phyloP scores from a whole-genome alignment of 2,113 vertebrate species.

The Loxodonta africana region DNA sequence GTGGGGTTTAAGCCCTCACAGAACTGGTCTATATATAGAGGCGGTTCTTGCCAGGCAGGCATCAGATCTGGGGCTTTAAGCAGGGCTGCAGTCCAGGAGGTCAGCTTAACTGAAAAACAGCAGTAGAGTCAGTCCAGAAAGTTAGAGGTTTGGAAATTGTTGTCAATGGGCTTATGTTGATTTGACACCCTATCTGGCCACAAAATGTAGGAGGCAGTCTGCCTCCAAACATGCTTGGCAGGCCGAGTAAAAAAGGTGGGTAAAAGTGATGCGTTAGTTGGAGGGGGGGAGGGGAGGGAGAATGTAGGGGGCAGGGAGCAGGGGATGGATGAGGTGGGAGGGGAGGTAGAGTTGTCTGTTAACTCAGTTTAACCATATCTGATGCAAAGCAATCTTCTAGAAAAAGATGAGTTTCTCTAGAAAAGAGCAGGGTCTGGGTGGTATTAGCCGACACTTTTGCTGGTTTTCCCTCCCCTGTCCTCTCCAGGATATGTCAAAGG shows the following conservation, averaged over 20 bases:
- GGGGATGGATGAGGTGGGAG: background rate
- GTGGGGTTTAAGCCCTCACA: conserved; percentile 83
- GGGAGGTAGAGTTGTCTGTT: background rate
- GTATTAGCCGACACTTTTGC: background rate
- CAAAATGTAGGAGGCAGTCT: background rate
- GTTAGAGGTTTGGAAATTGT: conserved; percentile 28
- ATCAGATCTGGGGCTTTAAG: conserved; percentile 5
- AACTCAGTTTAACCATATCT: background rate
- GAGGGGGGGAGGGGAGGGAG: fast-evolving
- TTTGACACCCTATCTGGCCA: conserved; percentile 12
- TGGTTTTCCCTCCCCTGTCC: background rate
- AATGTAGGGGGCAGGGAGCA: background rate
- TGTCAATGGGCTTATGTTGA: background rate
- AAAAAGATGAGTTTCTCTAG: background rate
- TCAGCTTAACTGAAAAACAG: background rate
- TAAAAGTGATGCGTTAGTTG: background rate
- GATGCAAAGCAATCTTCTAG: background rate
- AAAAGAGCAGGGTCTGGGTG: background rate
- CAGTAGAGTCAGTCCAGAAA: conserved; percentile 48
- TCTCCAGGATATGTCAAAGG: background rate
- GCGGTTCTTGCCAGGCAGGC: conserved; percentile 19
- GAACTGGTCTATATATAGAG: conserved; percentile 73
- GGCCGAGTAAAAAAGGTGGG: conserved; percentile 38
- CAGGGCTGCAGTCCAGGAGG: conserved; percentile 55
- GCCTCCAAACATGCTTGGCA: conserved; percentile 22